Evolutionary conservation across 2,113 vertebrate genomes (phyloP), one percentile per base, ranked within the genome.

Genomic region (Nymphicus hollandicus): DNA sequence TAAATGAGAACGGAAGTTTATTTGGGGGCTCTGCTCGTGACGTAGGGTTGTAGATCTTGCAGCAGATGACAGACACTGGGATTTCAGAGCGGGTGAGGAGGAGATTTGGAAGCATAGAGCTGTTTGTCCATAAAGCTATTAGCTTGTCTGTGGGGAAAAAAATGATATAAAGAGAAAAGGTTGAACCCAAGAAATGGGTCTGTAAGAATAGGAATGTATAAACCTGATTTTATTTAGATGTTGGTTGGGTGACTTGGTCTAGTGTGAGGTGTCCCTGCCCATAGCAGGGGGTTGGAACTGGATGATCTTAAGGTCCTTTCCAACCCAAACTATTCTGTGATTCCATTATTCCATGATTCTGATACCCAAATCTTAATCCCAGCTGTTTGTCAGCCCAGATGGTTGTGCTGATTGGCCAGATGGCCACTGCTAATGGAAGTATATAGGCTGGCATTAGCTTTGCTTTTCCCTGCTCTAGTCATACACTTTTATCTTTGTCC

Each of bases 1-100:
- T 63, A 37, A 90, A 86, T 1, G 33, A 56, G 95, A 97, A 86
- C 61, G 76, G 97, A 96, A 97, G 94, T 96, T 93, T 97, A 95
- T 96, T 61, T 71, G 88, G 94, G 92, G 95, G 96, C 86, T 89
- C 89, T 43, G 81, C 0, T 14, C 1, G 11, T 87, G 95, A 96
- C 81, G 95, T 92, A 3, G 78, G 2, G 0, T 35, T 91, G 88
- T 92, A 44, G 96, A 92, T 89, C 93, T 70, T 43, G 84, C 78
- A 27, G 14, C 88, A 81, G 91, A 89, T 82, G 92, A 93, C 44
- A 95, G 95, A 41, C 60, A 19, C n/a, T 2, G 8, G 68, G 44
- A 50, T 63, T 43, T 80, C 47, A 71, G 86, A 72, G 93, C 0
- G 1, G 70, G n/a, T 60, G 71, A 91, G 31, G 69, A 91, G 65